Conservation (phyloP, 2,113 vertebrate species). For the Cercocebus atys region DNA sequence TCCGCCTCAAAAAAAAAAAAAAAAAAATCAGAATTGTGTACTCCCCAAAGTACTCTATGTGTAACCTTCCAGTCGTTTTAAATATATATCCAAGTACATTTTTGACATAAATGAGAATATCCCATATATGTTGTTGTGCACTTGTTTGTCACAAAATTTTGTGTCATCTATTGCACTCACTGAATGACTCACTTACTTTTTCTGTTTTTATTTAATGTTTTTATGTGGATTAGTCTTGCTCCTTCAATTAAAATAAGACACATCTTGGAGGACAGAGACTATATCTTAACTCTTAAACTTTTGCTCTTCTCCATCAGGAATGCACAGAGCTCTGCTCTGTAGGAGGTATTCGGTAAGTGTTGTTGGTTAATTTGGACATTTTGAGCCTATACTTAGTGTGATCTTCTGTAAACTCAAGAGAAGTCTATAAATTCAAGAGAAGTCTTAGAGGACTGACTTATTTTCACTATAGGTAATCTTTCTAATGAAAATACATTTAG, state of each 20-base stretch:
- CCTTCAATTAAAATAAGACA: not conserved
- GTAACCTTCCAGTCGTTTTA: not conserved
- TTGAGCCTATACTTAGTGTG: not conserved
- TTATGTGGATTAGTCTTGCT: not conserved
- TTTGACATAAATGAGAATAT: not conserved
- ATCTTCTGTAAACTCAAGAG: not conserved
- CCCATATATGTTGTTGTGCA: not conserved
- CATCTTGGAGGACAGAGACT: not conserved
- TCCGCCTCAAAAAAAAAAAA: too few relatives aligned
- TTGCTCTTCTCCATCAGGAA: not conserved
- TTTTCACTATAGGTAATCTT: conserved; percentile 30
- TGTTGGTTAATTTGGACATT: not conserved
- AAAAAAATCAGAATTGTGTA: not conserved
- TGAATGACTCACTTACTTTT: not conserved
- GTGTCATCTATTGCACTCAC: not conserved
- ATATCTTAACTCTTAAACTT: not conserved
- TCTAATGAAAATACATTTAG: conserved; percentile 34
- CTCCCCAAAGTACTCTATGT: not conserved
- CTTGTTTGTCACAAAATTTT: not conserved
- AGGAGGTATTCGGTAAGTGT: not conserved
- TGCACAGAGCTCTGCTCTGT: not conserved
- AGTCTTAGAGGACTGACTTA: conserved; percentile 1
- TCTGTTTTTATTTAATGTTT: not conserved
- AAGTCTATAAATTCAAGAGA: not conserved
- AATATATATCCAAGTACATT: not conserved